phyloP scores from a whole-genome alignment of 2,113 vertebrate species.

The Prionailurus bengalensis region DNA sequence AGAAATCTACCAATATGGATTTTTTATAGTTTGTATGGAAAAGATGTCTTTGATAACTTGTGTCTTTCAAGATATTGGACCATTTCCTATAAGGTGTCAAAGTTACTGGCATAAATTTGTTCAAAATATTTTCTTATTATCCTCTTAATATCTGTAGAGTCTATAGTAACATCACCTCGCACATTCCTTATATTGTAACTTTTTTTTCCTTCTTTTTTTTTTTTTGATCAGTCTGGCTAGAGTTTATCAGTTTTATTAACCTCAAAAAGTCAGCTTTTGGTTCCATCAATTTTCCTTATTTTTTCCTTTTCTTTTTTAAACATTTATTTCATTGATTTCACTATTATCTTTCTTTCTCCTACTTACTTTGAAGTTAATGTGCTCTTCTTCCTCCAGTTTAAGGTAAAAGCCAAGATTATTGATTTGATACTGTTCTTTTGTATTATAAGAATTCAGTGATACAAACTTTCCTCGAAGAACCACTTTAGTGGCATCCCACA shows the following conservation, averaged over 20 bases:
- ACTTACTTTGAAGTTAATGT: background rate
- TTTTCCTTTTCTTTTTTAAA: background rate
- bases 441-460: background rate
- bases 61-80: background rate
- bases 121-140: background rate
- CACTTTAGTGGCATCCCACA: background rate
- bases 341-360: background rate
- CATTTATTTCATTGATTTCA: background rate
- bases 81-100: background rate
- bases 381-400: background rate
- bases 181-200: background rate
- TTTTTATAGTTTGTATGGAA: background rate
- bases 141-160: background rate
- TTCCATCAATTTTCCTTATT: background rate
- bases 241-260: background rate
- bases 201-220: background rate
- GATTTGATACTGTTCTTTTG: background rate
- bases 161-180: background rate
- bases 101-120: background rate
- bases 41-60: background rate
- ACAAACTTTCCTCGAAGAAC: background rate
- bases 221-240: background rate
- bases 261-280: background rate
- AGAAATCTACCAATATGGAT: background rate
- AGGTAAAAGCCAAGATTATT: conserved; percentile 7